Evolutionary conservation across 1,140 invertebrate species (phyloP).

Genomic region (Penaeus japonicus): DNA sequence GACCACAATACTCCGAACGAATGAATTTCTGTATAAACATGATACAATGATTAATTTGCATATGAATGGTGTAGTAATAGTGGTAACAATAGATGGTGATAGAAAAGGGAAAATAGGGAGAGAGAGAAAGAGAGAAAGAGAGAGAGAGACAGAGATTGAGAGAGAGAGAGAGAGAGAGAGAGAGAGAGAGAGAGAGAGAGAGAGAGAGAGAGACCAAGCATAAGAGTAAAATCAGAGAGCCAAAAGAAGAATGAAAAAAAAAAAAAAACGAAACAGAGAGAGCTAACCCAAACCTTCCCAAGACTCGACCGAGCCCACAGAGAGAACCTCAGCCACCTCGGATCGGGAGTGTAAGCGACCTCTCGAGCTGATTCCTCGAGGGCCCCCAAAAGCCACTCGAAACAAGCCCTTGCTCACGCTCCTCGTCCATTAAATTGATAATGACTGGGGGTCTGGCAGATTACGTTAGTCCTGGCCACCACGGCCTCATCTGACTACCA

Average conservation of each 20-base stretch:
- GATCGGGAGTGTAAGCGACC: background rate
- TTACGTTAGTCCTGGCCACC: conserved; percentile 25
- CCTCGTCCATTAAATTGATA: conserved; percentile 40
- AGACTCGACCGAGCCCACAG: background rate
- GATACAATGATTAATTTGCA: no score
- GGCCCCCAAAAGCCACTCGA: background rate
- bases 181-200: no score
- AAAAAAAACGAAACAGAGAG: background rate
- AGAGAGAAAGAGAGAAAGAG: no score
- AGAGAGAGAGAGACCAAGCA: background rate
- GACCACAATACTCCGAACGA: no score
- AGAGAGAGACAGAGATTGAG: no score
- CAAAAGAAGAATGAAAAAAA: no score
- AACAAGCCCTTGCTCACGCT: conserved; percentile 19
- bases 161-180: no score
- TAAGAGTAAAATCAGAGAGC: background rate
- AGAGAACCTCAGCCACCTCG: background rate
- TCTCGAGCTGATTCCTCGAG: background rate
- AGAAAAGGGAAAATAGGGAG: no score
- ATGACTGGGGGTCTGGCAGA: conserved; percentile 30
- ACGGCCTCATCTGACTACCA: conserved; percentile 49
- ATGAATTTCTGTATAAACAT: no score
- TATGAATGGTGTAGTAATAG: no score
- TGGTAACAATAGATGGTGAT: no score
- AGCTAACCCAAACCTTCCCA: no score